Evolutionary conservation across 2,888 invertebrate genomes (phyloP).

Genomic region (Drosophila anceps): DNA sequence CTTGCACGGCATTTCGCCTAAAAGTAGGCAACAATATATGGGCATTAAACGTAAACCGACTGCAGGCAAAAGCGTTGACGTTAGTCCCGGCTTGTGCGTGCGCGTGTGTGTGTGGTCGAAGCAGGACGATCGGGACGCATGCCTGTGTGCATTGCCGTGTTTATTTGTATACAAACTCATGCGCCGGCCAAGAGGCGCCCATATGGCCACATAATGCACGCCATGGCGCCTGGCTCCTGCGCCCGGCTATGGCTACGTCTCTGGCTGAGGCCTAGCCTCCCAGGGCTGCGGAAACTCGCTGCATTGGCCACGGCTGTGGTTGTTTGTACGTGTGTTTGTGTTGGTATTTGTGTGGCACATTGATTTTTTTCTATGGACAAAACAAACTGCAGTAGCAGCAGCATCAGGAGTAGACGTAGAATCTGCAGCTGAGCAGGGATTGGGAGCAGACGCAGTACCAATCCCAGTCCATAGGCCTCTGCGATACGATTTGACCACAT

Average conservation of each 20-base stretch:
- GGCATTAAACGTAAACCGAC: slow-evolving; percentile 79
- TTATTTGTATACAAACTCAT: slow-evolving; percentile 76
- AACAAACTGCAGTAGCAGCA: slow-evolving; percentile 18
- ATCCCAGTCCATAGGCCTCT: slow-evolving; percentile 28
- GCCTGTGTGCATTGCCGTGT: slow-evolving; percentile 69
- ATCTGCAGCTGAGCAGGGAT: slow-evolving; percentile 12
- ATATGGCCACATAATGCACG: slow-evolving; percentile 75
- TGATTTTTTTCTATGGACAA: slow-evolving; percentile 63
- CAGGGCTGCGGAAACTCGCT: slow-evolving; percentile 37
- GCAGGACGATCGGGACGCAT: slow-evolving; percentile 3
- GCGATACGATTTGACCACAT: slow-evolving; percentile 66
- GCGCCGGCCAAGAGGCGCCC: slow-evolving; percentile 52
- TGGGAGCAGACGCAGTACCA: slow-evolving; percentile 16
- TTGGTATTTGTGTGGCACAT: slow-evolving; percentile 53
- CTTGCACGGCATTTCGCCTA: slow-evolving; percentile 57
- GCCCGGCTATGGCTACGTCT: slow-evolving; percentile 36
- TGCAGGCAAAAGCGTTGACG: slow-evolving; percentile 52
- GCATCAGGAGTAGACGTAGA: slow-evolving; percentile 12
- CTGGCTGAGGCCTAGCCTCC: slow-evolving; percentile 11
- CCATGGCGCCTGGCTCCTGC: slow-evolving; percentile 57
- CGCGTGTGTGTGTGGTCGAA: slow-evolving; percentile 9
- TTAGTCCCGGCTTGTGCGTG: slow-evolving; percentile 23
- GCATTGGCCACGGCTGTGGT: slow-evolving; percentile 51
- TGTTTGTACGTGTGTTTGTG: slow-evolving; percentile 21
- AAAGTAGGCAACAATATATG: slow-evolving; percentile 82